Conservation (phyloP, 2,888 invertebrate species). For the Zeuzera pyrina region DNA sequence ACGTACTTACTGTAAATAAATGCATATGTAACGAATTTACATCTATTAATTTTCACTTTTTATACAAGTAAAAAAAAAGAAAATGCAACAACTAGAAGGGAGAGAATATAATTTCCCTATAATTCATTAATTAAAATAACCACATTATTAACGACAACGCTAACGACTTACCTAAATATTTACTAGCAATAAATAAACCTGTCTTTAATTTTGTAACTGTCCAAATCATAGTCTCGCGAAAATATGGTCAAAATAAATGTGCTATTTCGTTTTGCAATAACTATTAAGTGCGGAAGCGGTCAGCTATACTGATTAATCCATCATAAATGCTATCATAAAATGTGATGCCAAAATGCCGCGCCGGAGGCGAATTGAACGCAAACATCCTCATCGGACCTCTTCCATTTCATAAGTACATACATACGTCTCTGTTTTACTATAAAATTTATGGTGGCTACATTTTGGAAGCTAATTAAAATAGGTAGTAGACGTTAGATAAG, state of each 20-base stretch:
- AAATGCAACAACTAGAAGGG: no score
- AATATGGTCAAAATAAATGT: constrained; percentile 20
- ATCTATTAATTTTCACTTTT: no score
- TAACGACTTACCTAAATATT: no score
- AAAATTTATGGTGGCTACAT: constrained; percentile 65
- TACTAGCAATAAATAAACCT: no score
- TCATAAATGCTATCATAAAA: constrained; percentile 54
- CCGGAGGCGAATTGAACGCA: constrained; percentile 28
- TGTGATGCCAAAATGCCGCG: constrained; percentile 39
- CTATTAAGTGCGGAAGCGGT: constrained; percentile 54
- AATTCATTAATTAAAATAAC: no score
- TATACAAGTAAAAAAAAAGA: no score
- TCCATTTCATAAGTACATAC: constrained; percentile 34
- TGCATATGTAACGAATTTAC: no score
- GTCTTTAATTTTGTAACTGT: no score
- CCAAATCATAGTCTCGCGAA: neutral
- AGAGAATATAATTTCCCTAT: no score
- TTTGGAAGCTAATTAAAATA: constrained; percentile 66
- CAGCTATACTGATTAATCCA: constrained; percentile 54
- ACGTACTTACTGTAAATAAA: no score
- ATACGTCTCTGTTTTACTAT: constrained; percentile 50
- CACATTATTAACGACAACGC: no score
- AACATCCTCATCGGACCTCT: constrained; percentile 21
- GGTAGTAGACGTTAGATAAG: constrained; percentile 51
- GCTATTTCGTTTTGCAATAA: constrained; percentile 35